A percentile compares a stretch with the other conserved stretches of the same genome.
phyloP scores from a whole-genome alignment of 2,888 invertebrate species.

The Bembecia ichneumoniformis region DNA sequence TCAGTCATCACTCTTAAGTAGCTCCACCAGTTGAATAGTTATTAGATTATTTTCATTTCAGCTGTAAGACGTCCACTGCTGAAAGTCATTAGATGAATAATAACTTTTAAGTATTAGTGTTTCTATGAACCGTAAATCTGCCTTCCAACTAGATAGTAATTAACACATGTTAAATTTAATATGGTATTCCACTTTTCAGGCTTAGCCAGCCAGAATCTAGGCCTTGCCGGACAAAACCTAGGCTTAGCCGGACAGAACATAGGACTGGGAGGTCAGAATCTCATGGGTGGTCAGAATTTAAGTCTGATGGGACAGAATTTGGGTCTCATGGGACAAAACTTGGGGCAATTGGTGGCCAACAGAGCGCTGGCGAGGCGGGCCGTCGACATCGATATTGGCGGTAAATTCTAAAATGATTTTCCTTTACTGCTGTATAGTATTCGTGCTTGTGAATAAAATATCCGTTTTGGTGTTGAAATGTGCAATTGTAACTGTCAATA shows the following conservation, averaged over 20 bases:
- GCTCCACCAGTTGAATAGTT: too few relatives aligned
- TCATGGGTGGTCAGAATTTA: slow-evolving; percentile 25
- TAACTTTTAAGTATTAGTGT: too few relatives aligned
- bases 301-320: slow-evolving; percentile 40
- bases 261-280: slow-evolving; percentile 31
- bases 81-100: too few relatives aligned
- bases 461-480: neutral
- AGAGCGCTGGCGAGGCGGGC: slow-evolving; percentile 46
- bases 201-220: slow-evolving; percentile 43
- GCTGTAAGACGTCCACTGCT: too few relatives aligned
- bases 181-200: slow-evolving; percentile 22
- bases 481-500: too few relatives aligned
- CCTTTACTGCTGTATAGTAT: neutral
- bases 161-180: too few relatives aligned
- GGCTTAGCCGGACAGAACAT: slow-evolving; percentile 9
- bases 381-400: slow-evolving; percentile 46
- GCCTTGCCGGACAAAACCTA: slow-evolving; percentile 5
- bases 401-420: slow-evolving; percentile 12
- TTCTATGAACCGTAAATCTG: too few relatives aligned
- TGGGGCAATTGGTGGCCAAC: slow-evolving; percentile 54
- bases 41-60: too few relatives aligned
- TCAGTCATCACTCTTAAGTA: too few relatives aligned
- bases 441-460: neutral
- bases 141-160: too few relatives aligned
- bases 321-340: slow-evolving; percentile 42